Percentiles rank a stretch among this genome's conserved stretches.
These are phyloP conservation scores for Campopleginae sp. DNA, from an alignment of 2,888 invertebrate genomes.

Conservation along the genomic window DNA sequence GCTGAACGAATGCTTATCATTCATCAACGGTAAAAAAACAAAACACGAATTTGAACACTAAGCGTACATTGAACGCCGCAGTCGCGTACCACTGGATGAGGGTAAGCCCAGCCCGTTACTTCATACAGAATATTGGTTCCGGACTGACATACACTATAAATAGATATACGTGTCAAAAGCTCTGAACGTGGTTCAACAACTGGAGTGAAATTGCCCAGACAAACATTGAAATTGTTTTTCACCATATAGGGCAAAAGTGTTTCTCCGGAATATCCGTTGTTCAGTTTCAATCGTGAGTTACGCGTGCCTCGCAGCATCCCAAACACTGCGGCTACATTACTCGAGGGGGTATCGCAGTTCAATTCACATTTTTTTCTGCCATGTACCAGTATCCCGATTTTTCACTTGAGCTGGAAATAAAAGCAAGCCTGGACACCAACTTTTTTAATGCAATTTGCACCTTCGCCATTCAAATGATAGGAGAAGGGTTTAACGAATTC, in stretches of 20 bases:
- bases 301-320: constrained; percentile 9
- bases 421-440: not conserved
- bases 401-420: not conserved
- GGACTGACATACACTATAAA: constrained; percentile 5
- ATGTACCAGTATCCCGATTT: not conserved
- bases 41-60: not conserved
- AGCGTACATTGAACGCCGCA: not conserved
- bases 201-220: constrained; percentile 53
- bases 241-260: constrained; percentile 45
- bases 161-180: constrained; percentile 5
- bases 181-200: constrained; percentile 21
- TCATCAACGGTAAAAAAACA: not conserved
- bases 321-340: constrained; percentile 33
- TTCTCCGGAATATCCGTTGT: constrained; percentile 48
- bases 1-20: not conserved
- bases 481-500: not conserved
- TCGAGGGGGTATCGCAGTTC: constrained; percentile 20
- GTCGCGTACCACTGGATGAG: not conserved
- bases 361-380: constrained; percentile 11
- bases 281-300: constrained; percentile 15
- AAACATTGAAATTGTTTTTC: constrained; percentile 59
- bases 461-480: not conserved
- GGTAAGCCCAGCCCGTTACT: constrained; percentile 37
- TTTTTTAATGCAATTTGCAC: not conserved
- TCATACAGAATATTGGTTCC: constrained; percentile 41